Conservation (phyloP, 2,113 vertebrate species). For the Brachypteracias leptosomus region DNA sequence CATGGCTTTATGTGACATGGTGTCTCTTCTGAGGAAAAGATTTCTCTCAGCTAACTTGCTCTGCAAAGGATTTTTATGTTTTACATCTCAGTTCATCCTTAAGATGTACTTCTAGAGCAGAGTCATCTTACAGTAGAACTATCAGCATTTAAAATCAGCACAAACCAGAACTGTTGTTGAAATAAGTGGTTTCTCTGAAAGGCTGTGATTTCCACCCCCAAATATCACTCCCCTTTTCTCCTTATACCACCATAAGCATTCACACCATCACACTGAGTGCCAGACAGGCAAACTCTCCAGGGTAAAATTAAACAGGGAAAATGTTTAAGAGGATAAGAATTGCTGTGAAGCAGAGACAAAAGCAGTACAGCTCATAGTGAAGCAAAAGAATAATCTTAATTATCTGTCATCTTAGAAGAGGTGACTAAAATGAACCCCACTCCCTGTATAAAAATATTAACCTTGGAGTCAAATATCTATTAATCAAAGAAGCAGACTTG, state of each 20-base stretch:
- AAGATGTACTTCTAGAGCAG: background rate
- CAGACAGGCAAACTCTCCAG: background rate
- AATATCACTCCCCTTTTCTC: rapidly evolving
- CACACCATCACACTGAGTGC: background rate
- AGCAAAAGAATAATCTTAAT: background rate
- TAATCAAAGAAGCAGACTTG: background rate
- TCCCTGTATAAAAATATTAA: background rate
- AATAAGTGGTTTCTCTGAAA: background rate
- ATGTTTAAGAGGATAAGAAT: background rate
- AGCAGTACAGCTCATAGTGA: background rate
- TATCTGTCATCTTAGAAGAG: background rate
- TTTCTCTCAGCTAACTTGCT: background rate
- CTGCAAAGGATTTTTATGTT: background rate
- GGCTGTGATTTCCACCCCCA: background rate
- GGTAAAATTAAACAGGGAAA: background rate
- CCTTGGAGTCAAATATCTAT: background rate
- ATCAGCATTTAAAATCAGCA: background rate
- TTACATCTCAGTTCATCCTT: background rate
- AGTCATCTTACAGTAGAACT: background rate
- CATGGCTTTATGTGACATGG: background rate
- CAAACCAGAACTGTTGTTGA: background rate
- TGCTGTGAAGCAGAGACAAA: background rate
- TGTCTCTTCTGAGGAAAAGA: background rate
- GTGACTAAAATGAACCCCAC: background rate
- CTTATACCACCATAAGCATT: background rate